A percentile compares a stretch with the other conserved stretches of the same genome.
Conservation (phyloP, 2,888 invertebrate species). For the Bursaphelenchus okinawaensis region DNA sequence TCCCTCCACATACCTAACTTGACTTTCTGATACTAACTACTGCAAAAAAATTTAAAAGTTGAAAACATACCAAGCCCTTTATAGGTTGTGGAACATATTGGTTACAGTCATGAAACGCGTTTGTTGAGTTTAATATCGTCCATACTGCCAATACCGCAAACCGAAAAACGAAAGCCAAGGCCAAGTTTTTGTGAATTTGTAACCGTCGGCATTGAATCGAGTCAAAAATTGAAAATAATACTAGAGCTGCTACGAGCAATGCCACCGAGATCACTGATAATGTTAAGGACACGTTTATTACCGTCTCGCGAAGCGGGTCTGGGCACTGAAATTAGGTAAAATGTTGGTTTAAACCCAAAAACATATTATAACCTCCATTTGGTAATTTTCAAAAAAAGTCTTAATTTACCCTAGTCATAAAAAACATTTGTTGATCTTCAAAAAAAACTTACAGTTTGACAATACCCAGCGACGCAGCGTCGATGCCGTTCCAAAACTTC, state of each 20-base stretch:
- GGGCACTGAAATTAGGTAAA: conserved; percentile 46
- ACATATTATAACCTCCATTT: neutral
- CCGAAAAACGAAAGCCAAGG: conserved; percentile 61
- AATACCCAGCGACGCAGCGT: conserved; percentile 50
- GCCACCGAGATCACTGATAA: conserved; percentile 53
- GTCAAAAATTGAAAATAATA: conserved; percentile 55
- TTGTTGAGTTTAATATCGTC: conserved; percentile 48
- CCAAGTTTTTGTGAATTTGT: conserved; percentile 61
- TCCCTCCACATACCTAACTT: too few relatives aligned
- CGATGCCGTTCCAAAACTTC: conserved; percentile 41
- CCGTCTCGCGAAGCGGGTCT: conserved; percentile 48
- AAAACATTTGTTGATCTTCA: neutral
- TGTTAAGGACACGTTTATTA: conserved; percentile 47
- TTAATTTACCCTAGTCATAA: too few relatives aligned
- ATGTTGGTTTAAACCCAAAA: neutral
- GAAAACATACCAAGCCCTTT: conserved; percentile 32
- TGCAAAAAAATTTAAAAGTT: conserved; percentile 10
- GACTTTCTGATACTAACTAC: too few relatives aligned
- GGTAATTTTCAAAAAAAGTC: neutral
- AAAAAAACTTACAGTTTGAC: conserved; percentile 38
- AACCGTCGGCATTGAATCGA: conserved; percentile 58
- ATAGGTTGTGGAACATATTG: conserved; percentile 41
- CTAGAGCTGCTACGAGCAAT: conserved; percentile 48
- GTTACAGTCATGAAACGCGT: conserved; percentile 52
- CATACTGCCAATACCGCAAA: conserved; percentile 58